phyloP scores from a whole-genome alignment of 2,888 invertebrate genomes.

The Heliconius ethilla region DNA sequence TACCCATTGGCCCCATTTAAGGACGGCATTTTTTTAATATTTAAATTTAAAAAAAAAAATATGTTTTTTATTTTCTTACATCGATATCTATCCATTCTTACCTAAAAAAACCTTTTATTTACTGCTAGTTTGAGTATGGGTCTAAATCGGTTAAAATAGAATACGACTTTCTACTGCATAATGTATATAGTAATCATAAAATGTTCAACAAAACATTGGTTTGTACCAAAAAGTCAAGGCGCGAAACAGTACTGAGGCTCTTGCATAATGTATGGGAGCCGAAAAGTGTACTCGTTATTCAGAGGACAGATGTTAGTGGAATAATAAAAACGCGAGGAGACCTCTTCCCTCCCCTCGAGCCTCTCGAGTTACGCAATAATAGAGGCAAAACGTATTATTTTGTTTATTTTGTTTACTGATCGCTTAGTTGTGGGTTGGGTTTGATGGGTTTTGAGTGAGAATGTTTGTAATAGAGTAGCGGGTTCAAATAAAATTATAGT shows the following conservation, averaged over 20 bases:
- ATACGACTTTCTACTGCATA: too few species aligned
- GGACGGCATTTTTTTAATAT: too few species aligned
- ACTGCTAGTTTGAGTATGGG: too few species aligned
- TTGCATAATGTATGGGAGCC: constrained; percentile 21
- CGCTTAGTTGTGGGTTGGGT: too few species aligned
- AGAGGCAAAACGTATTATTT: background rate
- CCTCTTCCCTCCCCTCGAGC: background rate
- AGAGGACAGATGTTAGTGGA: constrained; percentile 26
- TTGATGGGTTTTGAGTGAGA: background rate
- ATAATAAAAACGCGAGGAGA: constrained; percentile 20
- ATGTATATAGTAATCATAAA: background rate
- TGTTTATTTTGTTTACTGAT: background rate
- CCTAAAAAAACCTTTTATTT: too few species aligned
- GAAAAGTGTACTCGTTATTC: constrained; percentile 24
- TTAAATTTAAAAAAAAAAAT: too few species aligned
- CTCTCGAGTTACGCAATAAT: constrained; percentile 3
- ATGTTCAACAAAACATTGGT: background rate
- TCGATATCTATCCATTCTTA: too few species aligned
- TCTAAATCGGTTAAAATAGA: too few species aligned
- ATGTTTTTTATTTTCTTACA: too few species aligned
- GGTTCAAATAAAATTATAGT: background rate
- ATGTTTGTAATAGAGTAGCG: too few species aligned
- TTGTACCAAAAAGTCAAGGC: background rate
- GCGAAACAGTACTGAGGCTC: background rate
- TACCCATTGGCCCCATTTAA: too few species aligned